These are phyloP conservation scores for Callaeas wilsoni DNA, from an alignment of 2,113 vertebrate genomes.

Conservation along the genomic window DNA sequence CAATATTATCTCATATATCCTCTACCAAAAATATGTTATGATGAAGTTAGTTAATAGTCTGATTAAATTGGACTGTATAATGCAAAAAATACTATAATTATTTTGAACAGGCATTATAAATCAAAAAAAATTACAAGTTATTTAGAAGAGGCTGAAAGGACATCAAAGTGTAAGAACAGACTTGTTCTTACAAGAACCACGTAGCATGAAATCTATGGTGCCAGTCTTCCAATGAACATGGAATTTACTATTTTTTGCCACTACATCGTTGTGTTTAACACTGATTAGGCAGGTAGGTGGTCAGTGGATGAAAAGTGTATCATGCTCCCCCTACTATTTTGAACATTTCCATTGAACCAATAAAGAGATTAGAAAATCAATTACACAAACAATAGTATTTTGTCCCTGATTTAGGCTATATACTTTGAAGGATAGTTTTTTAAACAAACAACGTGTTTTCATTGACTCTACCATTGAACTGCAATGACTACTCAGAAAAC, in stretches of 20 bases:
- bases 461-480: neutral
- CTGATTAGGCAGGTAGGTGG: neutral
- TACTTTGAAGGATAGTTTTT: neutral
- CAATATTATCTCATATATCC: neutral
- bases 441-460: neutral
- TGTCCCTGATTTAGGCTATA: neutral
- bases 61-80: neutral
- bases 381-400: neutral
- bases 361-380: neutral
- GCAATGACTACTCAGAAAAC: neutral
- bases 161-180: neutral
- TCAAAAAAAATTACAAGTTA: neutral
- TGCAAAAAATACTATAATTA: neutral
- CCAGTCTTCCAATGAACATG: neutral
- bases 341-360: neutral
- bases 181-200: neutral
- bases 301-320: neutral
- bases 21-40: neutral
- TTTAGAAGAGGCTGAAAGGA: neutral
- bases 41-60: neutral
- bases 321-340: neutral
- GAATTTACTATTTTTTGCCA: neutral
- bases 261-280: neutral
- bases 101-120: neutral
- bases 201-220: neutral